A percentile compares a stretch with the other conserved stretches of the same genome.
These are phyloP conservation scores for Spodoptera frugiperda DNA, from an alignment of 1,140 invertebrate species.

Conservation along the genomic window DNA sequence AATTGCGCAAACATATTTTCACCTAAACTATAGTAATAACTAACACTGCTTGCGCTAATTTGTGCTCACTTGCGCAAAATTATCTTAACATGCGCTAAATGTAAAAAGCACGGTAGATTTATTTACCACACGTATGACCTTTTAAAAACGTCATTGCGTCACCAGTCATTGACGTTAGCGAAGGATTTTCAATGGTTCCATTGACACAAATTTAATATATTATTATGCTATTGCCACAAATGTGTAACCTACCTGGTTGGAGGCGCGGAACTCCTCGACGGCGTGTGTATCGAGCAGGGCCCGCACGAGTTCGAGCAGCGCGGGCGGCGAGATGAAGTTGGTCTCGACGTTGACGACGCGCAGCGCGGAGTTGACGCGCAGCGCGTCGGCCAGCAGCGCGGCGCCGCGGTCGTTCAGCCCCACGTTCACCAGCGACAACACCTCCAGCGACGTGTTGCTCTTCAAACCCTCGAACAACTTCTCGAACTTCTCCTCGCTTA, in stretches of 20 bases:
- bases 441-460: conserved; percentile 96
- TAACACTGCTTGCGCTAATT: no score
- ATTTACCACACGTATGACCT: no score
- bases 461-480: conserved; percentile 95
- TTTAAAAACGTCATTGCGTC: no score
- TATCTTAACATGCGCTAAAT: no score
- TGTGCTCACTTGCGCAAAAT: no score
- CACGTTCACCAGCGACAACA: conserved; percentile 96
- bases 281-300: conserved; percentile 94
- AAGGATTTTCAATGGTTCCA: no score
- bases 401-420: conserved; percentile 96
- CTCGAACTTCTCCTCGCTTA: conserved; percentile 98
- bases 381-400: conserved; percentile 92
- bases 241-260: conserved; percentile 99
- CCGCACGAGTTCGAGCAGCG: conserved; percentile 94
- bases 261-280: conserved; percentile 96
- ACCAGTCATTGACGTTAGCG: no score
- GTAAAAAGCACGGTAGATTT: neutral
- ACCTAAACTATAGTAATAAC: no score
- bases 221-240: no score
- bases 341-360: conserved; percentile 98
- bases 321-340: conserved; percentile 96
- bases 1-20: no score
- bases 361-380: conserved; percentile 95
- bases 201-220: no score